Evolutionary conservation across 2,888 invertebrate genomes (phyloP), one percentile per base, ranked within the genome.

Genomic region (Sarcophaga subvicina): DNA sequence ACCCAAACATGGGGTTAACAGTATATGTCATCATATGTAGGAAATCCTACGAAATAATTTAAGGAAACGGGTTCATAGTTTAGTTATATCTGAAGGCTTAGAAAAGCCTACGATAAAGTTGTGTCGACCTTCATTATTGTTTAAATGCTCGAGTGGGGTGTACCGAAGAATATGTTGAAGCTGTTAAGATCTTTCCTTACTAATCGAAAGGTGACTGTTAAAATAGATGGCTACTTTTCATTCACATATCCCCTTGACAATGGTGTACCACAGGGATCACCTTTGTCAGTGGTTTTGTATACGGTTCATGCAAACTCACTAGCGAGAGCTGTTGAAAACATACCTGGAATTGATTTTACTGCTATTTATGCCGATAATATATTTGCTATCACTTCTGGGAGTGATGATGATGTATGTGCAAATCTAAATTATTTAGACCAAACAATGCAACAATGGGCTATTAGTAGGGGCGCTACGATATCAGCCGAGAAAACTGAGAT

Each of bases 301-400:
- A 11, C 22, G 17, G 69, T 20, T 17, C 25, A 70, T 5, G 70
- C 54, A 20, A 54, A 54, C n/a, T 54, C 70, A 2, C 17, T 70
- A 4, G 25, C 70, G 14, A 70, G 5, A 54, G 54, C 54, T 22
- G 22, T 22, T 22, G 22, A 22, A 22, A 22, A 22, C 1, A 22
- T 22, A 22, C 22, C 22, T 3, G 49, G 4, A 49, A 54, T 47
- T 14, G 14, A 14, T 12, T 45, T 17, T 12, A 20, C 47, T 47
- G 83, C 71, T 14, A 17, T 79, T 10, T 79, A 79, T 17, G 73
- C 83, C 4, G 83, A 83, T 27, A 73, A 85, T 14, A 67, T 82
- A 22, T 86, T 82, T 67, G 82, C 76, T 8, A 37, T 80, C 1
- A 17, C 71, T 20, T 86, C 79, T 11, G 79, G 82, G 0, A 22